Evolutionary conservation across 2,888 invertebrate genomes (phyloP), one percentile per base, ranked within the genome.

Genomic region (Heteromurus nitidus): DNA sequence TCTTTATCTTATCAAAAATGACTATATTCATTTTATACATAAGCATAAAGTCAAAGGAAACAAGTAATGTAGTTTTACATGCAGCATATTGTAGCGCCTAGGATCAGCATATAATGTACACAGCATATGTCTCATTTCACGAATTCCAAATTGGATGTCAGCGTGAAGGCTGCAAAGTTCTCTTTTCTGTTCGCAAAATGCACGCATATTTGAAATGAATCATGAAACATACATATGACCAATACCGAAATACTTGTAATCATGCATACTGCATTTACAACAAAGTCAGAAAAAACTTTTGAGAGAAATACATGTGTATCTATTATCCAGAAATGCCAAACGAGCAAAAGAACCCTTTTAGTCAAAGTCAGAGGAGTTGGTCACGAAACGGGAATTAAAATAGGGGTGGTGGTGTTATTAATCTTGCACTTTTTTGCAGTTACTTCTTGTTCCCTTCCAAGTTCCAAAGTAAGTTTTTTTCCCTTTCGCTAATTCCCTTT

Each of bases 401-500:
- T 20, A 50, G n/a, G 50, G 20, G n/a, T n/a, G 50, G 50, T 20
- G 50, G 50, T 20, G 16, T 20, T 50, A 36, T 13, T n/a, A n/a
- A n/a, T n/a, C n/a, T n/a, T n/a, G n/a, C n/a, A n/a, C n/a, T n/a
- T n/a, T n/a, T n/a, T n/a, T n/a, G n/a, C n/a, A n/a, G n/a, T n/a
- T n/a, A n/a, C n/a, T n/a, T n/a, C n/a, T n/a, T n/a, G n/a, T n/a
- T n/a, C n/a, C n/a, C n/a, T n/a, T n/a, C n/a, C n/a, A n/a, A n/a
- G n/a, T n/a, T n/a, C n/a, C n/a, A n/a, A n/a, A n/a, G n/a, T n/a
- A n/a, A n/a, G n/a, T n/a, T n/a, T n/a, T n/a, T n/a, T n/a, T n/a
- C n/a, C n/a, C n/a, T n/a, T n/a, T n/a, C n/a, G n/a, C 55, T 55
- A 55, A 55, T 55, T 55, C 26, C 26, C 55, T 55, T 26, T 26